Base-by-base conservation (phyloP, 2,797 vertebrate species). In the Bucorvus abyssinicus region DNA sequence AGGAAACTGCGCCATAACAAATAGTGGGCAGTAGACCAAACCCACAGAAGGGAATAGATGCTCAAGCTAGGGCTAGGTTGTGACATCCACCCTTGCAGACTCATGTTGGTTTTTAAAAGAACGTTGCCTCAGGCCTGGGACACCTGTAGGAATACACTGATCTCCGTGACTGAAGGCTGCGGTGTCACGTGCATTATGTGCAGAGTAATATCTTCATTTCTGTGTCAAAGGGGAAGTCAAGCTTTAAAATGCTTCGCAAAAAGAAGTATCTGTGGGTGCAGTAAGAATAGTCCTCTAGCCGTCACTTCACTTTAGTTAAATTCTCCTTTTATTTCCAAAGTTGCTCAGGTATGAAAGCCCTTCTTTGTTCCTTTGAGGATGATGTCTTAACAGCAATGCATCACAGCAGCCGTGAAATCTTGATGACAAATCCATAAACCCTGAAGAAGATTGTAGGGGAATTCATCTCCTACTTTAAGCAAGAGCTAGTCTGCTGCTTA, bases 401-500 rank as follows among this genome's bases (percentile, higher is more conserved):
- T 97, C 89, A 88, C 26, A 59, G 38, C 45, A 93, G 89, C 63
- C 84, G 77, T 76, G 83, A 96, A 92, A 94, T 95, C 74, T 94
- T 88, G 45, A 89, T 84, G 95, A 97, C 90, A 96, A 93, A 84
- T 86, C 67, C 61, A 93, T 83, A 94, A 79, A 95, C 53, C 13
- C n/a, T 84, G 68, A 82, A 93, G 86, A 94, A 87, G 60, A 84
- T 42, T 94, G 32, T 17, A 89, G 67, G 75, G 52, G 86, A 96
- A 96, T 93, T 94, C 32, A 85, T 92, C 80, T 95, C 45, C 78
- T 87, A 94, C 94, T 95, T 97, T 93, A 95, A 89, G 80, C 67
- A 84, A 12, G n/a, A 87, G 32, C 42, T 59, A 85, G 83, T 53
- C 63, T 96, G 82, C 67, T 93, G 82, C 79, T 63, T 90, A 73